phyloP scores from a whole-genome alignment of 2,888 invertebrate genomes.

The Portevinia maculata region DNA sequence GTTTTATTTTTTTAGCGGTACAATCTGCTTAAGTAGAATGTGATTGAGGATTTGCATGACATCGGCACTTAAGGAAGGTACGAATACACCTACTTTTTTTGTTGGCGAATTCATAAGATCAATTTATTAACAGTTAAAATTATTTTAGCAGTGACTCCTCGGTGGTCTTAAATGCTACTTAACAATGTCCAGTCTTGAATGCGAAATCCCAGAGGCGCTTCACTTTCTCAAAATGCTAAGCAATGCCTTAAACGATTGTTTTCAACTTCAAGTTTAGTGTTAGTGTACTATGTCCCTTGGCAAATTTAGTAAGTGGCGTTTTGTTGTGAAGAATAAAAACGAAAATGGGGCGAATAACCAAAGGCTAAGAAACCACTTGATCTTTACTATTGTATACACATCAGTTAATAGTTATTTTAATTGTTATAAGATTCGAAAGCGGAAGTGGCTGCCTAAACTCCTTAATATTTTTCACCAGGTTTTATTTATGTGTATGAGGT shows the following conservation, averaged over 20 bases:
- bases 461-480: no score
- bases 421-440: neutral
- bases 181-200: slow-evolving; percentile 26
- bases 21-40: slow-evolving; percentile 28
- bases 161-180: slow-evolving; percentile 40
- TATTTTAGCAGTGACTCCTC: slow-evolving; percentile 31
- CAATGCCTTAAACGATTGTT: slow-evolving; percentile 4
- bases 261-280: no score
- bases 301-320: slow-evolving; percentile 21
- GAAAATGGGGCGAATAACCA: slow-evolving; percentile 26
- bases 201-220: slow-evolving; percentile 14
- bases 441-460: no score
- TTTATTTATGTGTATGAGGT: no score
- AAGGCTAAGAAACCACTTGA: slow-evolving; percentile 17
- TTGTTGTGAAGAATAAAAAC: neutral
- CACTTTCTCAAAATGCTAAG: slow-evolving; percentile 36
- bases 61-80: slow-evolving; percentile 14
- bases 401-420: neutral
- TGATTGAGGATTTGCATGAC: slow-evolving; percentile 29
- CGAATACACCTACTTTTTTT: slow-evolving; percentile 1
- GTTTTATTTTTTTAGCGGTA: slow-evolving; percentile 40
- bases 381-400: neutral
- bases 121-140: slow-evolving; percentile 42
- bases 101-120: slow-evolving; percentile 30
- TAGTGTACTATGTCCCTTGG: slow-evolving; percentile 29